phyloP scores from a whole-genome alignment of 2,797 vertebrate species.

The Enteromius unitaeniatus region DNA sequence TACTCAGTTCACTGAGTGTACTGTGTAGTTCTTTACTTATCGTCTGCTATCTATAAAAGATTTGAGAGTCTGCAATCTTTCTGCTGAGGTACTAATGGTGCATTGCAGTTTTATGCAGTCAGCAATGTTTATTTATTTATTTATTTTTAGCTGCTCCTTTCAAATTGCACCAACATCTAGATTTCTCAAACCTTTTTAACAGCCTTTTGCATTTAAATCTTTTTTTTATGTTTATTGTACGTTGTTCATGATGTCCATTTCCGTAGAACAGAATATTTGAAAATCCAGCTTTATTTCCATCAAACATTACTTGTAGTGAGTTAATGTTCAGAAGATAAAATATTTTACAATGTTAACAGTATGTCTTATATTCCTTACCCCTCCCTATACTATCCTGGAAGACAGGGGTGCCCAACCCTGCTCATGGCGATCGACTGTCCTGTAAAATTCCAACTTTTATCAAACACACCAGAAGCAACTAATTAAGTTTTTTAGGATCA shows the following conservation, averaged over 20 bases:
- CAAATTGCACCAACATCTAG: background rate
- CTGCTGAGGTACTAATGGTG: constrained; percentile 59
- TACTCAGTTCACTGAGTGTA: background rate
- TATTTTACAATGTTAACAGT: background rate
- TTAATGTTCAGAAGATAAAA: background rate
- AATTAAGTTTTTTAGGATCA: no score
- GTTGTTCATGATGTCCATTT: background rate
- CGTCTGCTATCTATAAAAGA: background rate
- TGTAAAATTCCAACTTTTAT: no score
- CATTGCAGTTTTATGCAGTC: constrained; percentile 67
- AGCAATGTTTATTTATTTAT: constrained; percentile 10
- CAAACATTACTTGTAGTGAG: background rate
- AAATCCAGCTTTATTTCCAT: background rate
- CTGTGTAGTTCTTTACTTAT: background rate
- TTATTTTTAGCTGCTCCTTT: background rate
- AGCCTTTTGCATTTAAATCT: background rate
- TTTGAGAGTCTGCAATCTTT: constrained; percentile 8
- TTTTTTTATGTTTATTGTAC: background rate
- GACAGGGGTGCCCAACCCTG: no score
- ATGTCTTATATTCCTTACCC: background rate
- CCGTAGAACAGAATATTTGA: background rate
- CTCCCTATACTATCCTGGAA: background rate
- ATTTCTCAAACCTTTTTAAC: background rate
- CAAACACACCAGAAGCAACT: no score
- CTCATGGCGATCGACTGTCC: no score